Evolutionary conservation across 2,797 vertebrate genomes (phyloP).

Genomic region (Choloepus didactylus): DNA sequence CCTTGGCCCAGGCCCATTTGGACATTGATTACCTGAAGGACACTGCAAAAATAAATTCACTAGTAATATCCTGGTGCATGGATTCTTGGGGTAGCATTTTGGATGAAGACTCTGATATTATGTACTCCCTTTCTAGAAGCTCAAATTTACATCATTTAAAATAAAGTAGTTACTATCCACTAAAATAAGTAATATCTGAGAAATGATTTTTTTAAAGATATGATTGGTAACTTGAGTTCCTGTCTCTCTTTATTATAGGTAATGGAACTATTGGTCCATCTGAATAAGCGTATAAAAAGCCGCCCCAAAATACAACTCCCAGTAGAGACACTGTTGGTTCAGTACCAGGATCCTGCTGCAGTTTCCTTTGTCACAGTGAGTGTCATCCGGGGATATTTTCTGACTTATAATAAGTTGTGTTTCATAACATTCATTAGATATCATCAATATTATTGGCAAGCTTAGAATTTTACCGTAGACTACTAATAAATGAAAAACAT

Average conservation of each 20-base stretch:
- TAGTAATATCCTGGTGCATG: not conserved
- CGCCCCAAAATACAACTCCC: slow-evolving; percentile 98
- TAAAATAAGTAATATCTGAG: slow-evolving; percentile 41
- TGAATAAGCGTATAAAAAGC: slow-evolving; percentile 99
- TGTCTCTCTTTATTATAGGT: slow-evolving; percentile 89
- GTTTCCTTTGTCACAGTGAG: slow-evolving; percentile 98
- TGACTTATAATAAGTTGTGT: not conserved
- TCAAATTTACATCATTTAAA: slow-evolving; percentile 33
- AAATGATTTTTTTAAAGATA: slow-evolving; percentile 60
- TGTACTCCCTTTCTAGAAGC: slow-evolving; percentile 6
- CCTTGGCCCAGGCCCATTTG: not conserved
- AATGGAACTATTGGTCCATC: slow-evolving; percentile 98
- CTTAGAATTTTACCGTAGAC: slow-evolving; percentile 55
- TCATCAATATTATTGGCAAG: not conserved
- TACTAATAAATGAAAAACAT: slow-evolving; percentile 32
- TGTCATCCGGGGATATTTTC: slow-evolving; percentile 49
- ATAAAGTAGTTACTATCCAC: slow-evolving; percentile 27
- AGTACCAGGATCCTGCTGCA: slow-evolving; percentile 98
- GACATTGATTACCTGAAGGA: not conserved
- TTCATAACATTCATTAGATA: not conserved
- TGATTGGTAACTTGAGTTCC: slow-evolving; percentile 29
- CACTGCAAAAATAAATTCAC: not conserved
- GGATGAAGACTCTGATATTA: not conserved
- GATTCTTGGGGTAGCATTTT: slow-evolving; percentile 23
- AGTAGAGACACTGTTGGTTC: slow-evolving; percentile 97